These are phyloP conservation scores for Plestiodon gilberti DNA, from an alignment of 2,113 vertebrate genomes.

Conservation along the genomic window DNA sequence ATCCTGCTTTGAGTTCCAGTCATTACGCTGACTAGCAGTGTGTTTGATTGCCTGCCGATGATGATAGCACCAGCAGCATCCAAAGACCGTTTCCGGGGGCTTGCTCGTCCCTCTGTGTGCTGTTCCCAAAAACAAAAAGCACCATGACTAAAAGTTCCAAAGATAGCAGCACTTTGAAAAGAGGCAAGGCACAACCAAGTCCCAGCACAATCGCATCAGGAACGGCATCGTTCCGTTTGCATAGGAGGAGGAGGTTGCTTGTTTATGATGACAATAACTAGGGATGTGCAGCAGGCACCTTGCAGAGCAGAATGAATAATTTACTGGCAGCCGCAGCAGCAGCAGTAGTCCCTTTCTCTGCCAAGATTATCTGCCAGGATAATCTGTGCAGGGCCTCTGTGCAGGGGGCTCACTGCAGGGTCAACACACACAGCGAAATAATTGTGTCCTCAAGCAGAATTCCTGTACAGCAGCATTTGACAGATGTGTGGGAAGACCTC, in stretches of 20 bases:
- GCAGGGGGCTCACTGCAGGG: background rate
- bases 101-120: background rate
- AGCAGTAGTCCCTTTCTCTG: background rate
- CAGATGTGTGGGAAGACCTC: background rate
- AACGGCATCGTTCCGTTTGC: background rate
- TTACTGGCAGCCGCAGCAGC: background rate
- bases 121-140: background rate
- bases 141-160: background rate
- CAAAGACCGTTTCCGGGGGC: background rate
- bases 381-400: rapidly evolving
- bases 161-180: background rate
- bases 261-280: background rate
- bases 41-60: background rate
- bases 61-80: too few relatives aligned
- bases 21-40: background rate
- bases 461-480: background rate
- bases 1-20: too few relatives aligned
- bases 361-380: conserved; percentile 19
- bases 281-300: conserved; percentile 2
- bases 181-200: background rate
- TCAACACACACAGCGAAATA: background rate
- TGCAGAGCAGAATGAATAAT: rapidly evolving
- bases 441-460: background rate
- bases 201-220: rapidly evolving
- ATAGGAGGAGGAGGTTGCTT: rapidly evolving